Evolutionary conservation across 1,140 invertebrate species (phyloP).

Genomic region (Hylaeus volcanicus): DNA sequence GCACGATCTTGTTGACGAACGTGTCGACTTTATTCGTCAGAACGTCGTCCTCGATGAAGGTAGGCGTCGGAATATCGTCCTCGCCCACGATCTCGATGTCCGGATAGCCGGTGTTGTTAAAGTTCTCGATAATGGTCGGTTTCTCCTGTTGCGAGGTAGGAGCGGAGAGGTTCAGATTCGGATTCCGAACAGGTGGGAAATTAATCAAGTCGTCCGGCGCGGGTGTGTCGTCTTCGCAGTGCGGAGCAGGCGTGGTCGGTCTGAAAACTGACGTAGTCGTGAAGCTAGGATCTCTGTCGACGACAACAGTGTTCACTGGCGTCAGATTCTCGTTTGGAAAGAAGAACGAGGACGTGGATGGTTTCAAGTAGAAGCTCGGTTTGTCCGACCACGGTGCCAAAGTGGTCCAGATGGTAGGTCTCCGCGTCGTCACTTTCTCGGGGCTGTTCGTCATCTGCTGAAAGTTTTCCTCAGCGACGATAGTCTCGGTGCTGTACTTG

Average conservation of each 20-base stretch:
- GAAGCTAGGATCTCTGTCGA: constrained; percentile 50
- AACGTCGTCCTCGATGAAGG: constrained; percentile 87
- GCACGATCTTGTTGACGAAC: constrained; percentile 90
- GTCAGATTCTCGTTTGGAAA: constrained; percentile 51
- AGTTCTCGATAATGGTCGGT: constrained; percentile 79
- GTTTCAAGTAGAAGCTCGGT: constrained; percentile 72
- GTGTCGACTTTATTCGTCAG: constrained; percentile 89
- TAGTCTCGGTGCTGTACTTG: constrained; percentile 37
- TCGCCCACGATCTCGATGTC: constrained; percentile 80
- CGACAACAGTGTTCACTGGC: constrained; percentile 58
- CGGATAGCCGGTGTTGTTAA: constrained; percentile 82
- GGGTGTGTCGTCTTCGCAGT: constrained; percentile 80
- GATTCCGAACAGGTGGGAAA: constrained; percentile 91
- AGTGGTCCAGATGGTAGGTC: constrained; percentile 71
- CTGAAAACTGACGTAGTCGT: constrained; percentile 29
- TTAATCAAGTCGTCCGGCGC: constrained; percentile 86
- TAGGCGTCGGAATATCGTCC: constrained; percentile 86
- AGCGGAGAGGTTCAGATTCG: constrained; percentile 86
- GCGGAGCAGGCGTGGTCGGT: constrained; percentile 51
- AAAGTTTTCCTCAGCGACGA: not conserved
- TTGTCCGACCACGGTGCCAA: constrained; percentile 73
- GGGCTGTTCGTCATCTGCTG: not conserved
- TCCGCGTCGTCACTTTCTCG: constrained; percentile 45
- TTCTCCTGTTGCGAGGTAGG: constrained; percentile 76
- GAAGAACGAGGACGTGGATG: constrained; percentile 48